A percentile compares a stretch with the other conserved stretches of the same genome.
Conservation (phyloP, 2,113 vertebrate genomes). For the Cochlearius cochlearius region DNA sequence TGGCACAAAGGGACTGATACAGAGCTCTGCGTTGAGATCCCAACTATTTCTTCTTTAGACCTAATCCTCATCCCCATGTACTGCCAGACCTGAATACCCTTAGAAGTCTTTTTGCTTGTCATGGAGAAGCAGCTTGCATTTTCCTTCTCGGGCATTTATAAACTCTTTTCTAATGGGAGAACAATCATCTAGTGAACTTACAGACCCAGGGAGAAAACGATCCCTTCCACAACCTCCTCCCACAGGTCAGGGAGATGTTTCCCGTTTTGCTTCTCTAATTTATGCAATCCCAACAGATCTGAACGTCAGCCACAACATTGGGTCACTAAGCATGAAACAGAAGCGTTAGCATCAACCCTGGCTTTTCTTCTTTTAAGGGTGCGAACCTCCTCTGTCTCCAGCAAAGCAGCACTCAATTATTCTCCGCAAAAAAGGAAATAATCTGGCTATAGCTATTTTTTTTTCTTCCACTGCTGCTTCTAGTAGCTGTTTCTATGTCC, state of each 20-base stretch:
- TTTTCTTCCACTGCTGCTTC: not conserved
- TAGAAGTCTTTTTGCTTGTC: not conserved
- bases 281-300: not conserved
- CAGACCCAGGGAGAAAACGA: not conserved
- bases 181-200: not conserved
- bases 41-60: not conserved
- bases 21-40: not conserved
- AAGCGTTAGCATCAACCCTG: not conserved
- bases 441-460: not conserved
- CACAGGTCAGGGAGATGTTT: not conserved
- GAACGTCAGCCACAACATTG: not conserved
- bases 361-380: not conserved
- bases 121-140: not conserved
- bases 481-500: not conserved
- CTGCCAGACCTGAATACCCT: not conserved
- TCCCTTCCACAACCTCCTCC: not conserved
- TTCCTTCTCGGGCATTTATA: not conserved
- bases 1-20: not conserved
- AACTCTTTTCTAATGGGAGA: not conserved
- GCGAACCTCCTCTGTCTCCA: not conserved
- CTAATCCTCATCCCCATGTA: no score
- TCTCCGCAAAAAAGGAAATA: not conserved
- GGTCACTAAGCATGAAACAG: not conserved
- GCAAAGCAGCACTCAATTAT: not conserved
- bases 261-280: not conserved